A percentile compares a stretch with the other conserved stretches of the same genome.
Conservation (phyloP, 2,888 invertebrate species). For the Catocala fraxini region DNA sequence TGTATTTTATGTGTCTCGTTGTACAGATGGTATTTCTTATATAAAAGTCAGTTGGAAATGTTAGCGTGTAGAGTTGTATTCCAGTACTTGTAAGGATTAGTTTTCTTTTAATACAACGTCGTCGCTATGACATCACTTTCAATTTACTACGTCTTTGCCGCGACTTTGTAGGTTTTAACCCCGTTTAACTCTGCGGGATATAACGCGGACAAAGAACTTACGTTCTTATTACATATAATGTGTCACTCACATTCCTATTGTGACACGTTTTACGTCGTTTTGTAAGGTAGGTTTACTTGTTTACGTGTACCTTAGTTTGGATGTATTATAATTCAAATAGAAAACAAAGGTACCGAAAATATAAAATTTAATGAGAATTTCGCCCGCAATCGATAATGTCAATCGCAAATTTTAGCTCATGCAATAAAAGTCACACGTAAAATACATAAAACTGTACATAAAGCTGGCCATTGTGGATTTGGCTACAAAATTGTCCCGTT, state of each 20-base stretch:
- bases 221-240: conserved; percentile 30
- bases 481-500: conserved; percentile 13
- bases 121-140: conserved; percentile 36
- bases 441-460: conserved; percentile 7
- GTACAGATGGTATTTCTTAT: conserved; percentile 22
- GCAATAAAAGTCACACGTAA: not conserved
- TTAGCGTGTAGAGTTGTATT: conserved; percentile 4
- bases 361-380: not conserved
- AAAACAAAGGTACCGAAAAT: not conserved
- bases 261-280: no score
- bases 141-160: conserved; percentile 27
- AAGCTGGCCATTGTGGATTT: conserved; percentile 2
- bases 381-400: not conserved
- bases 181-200: conserved; percentile 27
- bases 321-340: not conserved
- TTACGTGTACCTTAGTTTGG: no score
- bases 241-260: conserved; percentile 1
- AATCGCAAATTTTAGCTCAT: not conserved
- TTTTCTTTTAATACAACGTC: conserved; percentile 25
- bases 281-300: no score
- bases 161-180: conserved; percentile 45
- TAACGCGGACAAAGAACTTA: conserved; percentile 16
- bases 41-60: conserved; percentile 12
- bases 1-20: conserved; percentile 33
- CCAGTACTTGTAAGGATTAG: conserved; percentile 21